Evolutionary conservation across 1,140 invertebrate species (phyloP).

Genomic region (Panagrolaimus sp.): DNA sequence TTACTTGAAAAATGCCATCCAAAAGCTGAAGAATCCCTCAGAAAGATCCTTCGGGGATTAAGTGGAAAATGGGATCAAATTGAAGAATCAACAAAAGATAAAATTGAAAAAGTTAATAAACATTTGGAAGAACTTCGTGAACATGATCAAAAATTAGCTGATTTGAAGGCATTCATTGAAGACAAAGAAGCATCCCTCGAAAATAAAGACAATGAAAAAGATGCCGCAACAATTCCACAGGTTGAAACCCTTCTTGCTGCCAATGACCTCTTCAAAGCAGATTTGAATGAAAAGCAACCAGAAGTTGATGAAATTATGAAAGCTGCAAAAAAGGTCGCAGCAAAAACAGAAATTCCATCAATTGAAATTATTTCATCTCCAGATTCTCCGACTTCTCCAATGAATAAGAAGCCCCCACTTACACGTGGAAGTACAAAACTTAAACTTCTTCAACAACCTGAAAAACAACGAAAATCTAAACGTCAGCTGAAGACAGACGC

Average conservation of each 20-base stretch:
- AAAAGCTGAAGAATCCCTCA: slow-evolving; percentile 31
- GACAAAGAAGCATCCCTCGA: background rate
- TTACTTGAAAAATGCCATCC: slow-evolving; percentile 35
- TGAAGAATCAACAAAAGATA: background rate
- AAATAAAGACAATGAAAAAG: background rate
- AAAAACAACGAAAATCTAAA: slow-evolving; percentile 66
- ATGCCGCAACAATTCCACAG: slow-evolving; percentile 17
- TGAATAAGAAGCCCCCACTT: slow-evolving; percentile 16
- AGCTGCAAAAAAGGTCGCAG: slow-evolving; percentile 10
- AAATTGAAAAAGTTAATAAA: background rate
- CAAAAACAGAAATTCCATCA: background rate
- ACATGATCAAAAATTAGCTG: background rate
- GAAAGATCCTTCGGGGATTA: slow-evolving; percentile 21
- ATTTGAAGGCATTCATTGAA: slow-evolving; percentile 1
- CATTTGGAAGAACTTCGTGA: slow-evolving; percentile 54
- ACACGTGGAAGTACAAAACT: background rate
- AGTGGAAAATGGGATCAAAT: slow-evolving; percentile 27
- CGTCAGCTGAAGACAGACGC: slow-evolving; percentile 81
- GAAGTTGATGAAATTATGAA: slow-evolving; percentile 51
- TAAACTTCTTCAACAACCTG: slow-evolving; percentile 59
- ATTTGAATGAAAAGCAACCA: slow-evolving; percentile 48
- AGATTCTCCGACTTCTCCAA: slow-evolving; percentile 20
- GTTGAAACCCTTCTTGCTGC: slow-evolving; percentile 63
- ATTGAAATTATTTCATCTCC: background rate
- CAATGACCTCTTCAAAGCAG: slow-evolving; percentile 67